Evolutionary conservation across 2,113 vertebrate genomes (phyloP).

Genomic region (Turnix velox): DNA sequence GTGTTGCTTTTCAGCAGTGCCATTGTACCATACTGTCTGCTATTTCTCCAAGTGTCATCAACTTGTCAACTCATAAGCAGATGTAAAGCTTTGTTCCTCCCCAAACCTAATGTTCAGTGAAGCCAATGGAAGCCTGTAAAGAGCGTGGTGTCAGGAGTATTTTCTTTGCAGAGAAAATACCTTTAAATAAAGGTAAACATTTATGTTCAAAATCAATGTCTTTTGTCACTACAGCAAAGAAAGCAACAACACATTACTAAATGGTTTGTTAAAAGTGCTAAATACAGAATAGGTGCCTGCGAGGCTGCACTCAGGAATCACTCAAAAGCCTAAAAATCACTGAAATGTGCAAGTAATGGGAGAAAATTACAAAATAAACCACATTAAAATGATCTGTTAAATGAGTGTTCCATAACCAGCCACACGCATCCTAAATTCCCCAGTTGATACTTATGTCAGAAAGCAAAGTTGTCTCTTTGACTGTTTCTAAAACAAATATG

Average conservation of each 20-base stretch:
- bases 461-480: background rate
- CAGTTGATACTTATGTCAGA: background rate
- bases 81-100: slow-evolving; percentile 26
- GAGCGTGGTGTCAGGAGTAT: background rate
- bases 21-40: slow-evolving; percentile 35
- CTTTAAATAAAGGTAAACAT: slow-evolving; percentile 44
- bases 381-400: slow-evolving; percentile 22
- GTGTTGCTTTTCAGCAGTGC: slow-evolving; percentile 51
- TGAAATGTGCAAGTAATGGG: slow-evolving; percentile 32
- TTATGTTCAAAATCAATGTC: slow-evolving; percentile 25
- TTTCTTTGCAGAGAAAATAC: background rate
- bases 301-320: background rate
- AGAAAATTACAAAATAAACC: slow-evolving; percentile 36
- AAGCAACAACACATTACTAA: slow-evolving; percentile 14
- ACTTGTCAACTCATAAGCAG: slow-evolving; percentile 43
- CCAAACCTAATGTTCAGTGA: background rate
- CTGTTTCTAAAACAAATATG: background rate
- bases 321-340: slow-evolving; percentile 4
- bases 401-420: background rate
- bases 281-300: slow-evolving; percentile 31
- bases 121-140: background rate
- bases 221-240: slow-evolving; percentile 35
- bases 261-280: slow-evolving; percentile 25
- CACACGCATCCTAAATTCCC: background rate
- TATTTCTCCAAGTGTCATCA: slow-evolving; percentile 52